Percentiles rank a stretch among this genome's conserved stretches.
Evolutionary conservation across 2,113 vertebrate genomes (phyloP).

Genomic region (Pelecanus crispus): DNA sequence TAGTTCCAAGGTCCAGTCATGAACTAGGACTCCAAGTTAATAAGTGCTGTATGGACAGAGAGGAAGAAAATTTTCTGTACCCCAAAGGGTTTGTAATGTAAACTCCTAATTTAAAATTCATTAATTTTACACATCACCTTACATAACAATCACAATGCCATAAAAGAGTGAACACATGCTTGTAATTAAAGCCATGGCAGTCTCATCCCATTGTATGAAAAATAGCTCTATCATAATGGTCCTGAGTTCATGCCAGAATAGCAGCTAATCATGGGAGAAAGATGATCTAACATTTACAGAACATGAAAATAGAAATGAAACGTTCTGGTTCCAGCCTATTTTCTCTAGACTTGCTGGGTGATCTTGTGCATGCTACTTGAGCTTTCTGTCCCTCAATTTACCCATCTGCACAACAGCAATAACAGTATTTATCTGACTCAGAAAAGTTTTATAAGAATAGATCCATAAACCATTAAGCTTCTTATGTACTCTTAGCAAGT

Average conservation of each 20-base stretch:
- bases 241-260: slow-evolving; percentile 49
- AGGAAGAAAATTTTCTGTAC: not conserved
- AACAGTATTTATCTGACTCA: slow-evolving; percentile 36
- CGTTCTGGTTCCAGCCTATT: slow-evolving; percentile 43
- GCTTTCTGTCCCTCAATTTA: slow-evolving; percentile 1
- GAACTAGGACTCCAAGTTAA: not conserved
- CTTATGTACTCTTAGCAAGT: not conserved
- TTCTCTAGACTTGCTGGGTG: slow-evolving; percentile 61
- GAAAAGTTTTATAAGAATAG: slow-evolving; percentile 37
- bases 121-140: slow-evolving; percentile 59
- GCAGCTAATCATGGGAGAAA: slow-evolving; percentile 67
- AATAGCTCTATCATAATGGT: slow-evolving; percentile 64
- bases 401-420: slow-evolving; percentile 52
- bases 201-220: slow-evolving; percentile 64
- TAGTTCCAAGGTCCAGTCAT: not conserved
- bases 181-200: slow-evolving; percentile 58
- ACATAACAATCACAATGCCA: slow-evolving; percentile 47
- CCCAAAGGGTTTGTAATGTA: slow-evolving; percentile 12
- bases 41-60: not conserved
- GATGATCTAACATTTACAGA: slow-evolving; percentile 64
- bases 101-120: slow-evolving; percentile 47
- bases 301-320: slow-evolving; percentile 58
- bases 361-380: slow-evolving; percentile 57
- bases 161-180: slow-evolving; percentile 58
- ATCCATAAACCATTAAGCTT: slow-evolving; percentile 35